A percentile compares a stretch with the other conserved stretches of the same genome.
Conservation (phyloP, 2,888 invertebrate species). For the Oscheius onirici region DNA sequence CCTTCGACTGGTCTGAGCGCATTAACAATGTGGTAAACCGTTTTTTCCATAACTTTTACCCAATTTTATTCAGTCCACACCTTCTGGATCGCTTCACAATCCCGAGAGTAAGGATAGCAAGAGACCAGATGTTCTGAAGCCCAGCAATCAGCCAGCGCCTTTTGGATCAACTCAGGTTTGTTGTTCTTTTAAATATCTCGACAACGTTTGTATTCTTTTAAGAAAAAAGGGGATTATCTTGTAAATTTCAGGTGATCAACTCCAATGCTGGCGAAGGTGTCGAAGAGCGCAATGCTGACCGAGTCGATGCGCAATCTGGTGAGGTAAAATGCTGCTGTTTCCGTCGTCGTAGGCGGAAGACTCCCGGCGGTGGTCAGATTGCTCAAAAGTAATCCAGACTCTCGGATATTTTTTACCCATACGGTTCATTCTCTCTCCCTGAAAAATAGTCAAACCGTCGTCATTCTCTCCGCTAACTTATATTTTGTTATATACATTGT, state of each 20-base stretch:
- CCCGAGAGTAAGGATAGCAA: slow-evolving; percentile 51
- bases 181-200: neutral
- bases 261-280: slow-evolving; percentile 70
- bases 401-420: neutral
- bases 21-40: slow-evolving; percentile 66
- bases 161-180: slow-evolving; percentile 70
- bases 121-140: slow-evolving; percentile 52
- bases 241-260: slow-evolving; percentile 64
- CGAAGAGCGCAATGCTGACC: slow-evolving; percentile 43
- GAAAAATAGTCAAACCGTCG: neutral
- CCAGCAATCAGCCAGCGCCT: slow-evolving; percentile 47
- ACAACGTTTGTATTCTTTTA: too few relatives aligned
- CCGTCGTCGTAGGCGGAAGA: slow-evolving; percentile 67
- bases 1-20: slow-evolving; percentile 71
- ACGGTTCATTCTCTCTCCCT: slow-evolving; percentile 6
- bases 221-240: too few relatives aligned
- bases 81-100: slow-evolving; percentile 69
- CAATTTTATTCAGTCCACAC: slow-evolving; percentile 65
- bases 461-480: slow-evolving; percentile 19
- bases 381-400: slow-evolving; percentile 40
- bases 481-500: slow-evolving; percentile 26
- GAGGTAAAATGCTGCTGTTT: slow-evolving; percentile 71
- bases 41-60: neutral
- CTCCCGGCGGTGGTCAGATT: slow-evolving; percentile 20
- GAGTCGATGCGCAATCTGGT: slow-evolving; percentile 53